Evolutionary conservation across 2,888 invertebrate genomes (phyloP).

Genomic region (Lycocerus yunnanus): DNA sequence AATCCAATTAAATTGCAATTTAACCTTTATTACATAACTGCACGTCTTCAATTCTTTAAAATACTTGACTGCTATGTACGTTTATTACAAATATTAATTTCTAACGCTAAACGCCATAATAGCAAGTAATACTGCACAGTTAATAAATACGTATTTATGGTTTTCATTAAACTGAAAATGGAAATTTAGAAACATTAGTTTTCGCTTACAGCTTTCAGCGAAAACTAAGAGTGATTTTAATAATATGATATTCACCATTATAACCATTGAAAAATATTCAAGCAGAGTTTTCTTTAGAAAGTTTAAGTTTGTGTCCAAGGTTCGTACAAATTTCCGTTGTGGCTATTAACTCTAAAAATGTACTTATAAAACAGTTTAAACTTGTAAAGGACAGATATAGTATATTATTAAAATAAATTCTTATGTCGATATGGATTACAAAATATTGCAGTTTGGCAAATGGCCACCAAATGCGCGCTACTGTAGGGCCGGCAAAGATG

Average conservation of each 20-base stretch:
- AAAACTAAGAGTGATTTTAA: no score
- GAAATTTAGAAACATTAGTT: neutral
- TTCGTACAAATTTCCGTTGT: neutral
- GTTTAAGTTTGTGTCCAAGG: neutral
- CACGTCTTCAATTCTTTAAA: neutral
- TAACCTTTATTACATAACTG: neutral
- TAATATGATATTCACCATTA: no score
- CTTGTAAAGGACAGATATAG: neutral
- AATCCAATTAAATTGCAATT: conserved; percentile 24
- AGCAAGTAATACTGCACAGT: neutral
- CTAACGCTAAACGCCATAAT: neutral
- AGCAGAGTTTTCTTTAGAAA: neutral
- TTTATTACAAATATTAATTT: neutral
- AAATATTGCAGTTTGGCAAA: neutral
- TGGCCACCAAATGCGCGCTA: neutral
- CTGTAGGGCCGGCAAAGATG: neutral
- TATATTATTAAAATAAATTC: neutral
- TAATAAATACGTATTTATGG: neutral
- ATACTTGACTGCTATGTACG: neutral
- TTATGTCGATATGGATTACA: neutral
- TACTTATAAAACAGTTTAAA: neutral
- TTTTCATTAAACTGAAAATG: neutral
- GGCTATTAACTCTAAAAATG: neutral
- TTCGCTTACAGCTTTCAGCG: no score
- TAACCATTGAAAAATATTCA: neutral